Percentiles rank a stretch among this genome's conserved stretches.
phyloP scores from a whole-genome alignment of 2,888 invertebrate genomes.

The Caenorhabditis virilis region DNA sequence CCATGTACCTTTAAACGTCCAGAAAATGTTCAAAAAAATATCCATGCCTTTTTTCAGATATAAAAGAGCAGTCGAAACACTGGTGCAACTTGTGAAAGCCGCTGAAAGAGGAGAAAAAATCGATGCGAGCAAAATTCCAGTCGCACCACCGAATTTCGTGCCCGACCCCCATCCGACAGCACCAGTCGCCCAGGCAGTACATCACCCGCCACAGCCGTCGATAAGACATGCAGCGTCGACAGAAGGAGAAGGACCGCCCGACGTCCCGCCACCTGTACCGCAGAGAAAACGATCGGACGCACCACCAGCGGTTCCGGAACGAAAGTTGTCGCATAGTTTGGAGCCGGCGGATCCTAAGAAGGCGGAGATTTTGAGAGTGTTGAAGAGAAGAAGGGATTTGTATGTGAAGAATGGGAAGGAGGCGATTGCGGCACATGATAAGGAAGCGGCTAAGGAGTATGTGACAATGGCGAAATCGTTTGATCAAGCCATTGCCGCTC shows the following conservation, averaged over 20 bases:
- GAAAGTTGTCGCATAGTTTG: constrained; percentile 2
- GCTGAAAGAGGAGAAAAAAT: constrained; percentile 39
- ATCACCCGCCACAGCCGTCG: constrained; percentile 14
- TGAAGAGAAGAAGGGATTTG: constrained; percentile 33
- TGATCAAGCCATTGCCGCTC: constrained; percentile 54
- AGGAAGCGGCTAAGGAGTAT: constrained; percentile 49
- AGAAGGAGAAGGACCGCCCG: constrained; percentile 1
- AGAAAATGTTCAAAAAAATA: too few species aligned
- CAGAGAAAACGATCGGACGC: constrained; percentile 6
- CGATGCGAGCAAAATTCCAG: constrained; percentile 43
- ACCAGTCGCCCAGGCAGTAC: constrained; percentile 22
- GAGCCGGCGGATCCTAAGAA: constrained; percentile 31
- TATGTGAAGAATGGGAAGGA: constrained; percentile 52
- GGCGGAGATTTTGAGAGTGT: constrained; percentile 29
- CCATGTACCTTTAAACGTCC: too few species aligned
- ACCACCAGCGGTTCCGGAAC: constrained; percentile 6
- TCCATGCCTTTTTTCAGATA: too few species aligned
- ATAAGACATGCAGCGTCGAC: constrained; percentile 24
- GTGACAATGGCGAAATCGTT: constrained; percentile 53
- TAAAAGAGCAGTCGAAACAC: constrained; percentile 40
- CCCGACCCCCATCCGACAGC: constrained; percentile 7
- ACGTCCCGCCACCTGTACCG: constrained; percentile 22
- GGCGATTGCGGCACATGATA: constrained; percentile 48
- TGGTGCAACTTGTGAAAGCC: constrained; percentile 31
- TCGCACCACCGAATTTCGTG: constrained; percentile 41